Evolutionary conservation across 1,140 invertebrate genomes (phyloP).

Genomic region (Platyscapa corneri): DNA sequence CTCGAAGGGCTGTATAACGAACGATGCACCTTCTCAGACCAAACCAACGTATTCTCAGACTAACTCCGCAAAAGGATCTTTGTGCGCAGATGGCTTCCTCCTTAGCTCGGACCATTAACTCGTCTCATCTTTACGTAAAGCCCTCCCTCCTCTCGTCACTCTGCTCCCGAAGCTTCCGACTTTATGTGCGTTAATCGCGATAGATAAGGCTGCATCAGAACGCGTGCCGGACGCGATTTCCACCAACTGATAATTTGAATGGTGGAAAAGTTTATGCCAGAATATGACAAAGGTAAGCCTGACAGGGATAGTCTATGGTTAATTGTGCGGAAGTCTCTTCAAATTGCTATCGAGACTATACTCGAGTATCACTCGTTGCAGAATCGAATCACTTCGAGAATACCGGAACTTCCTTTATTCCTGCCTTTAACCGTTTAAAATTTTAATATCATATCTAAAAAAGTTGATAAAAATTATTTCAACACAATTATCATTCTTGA

Average conservation of each 20-base stretch:
- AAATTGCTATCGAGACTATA: background rate
- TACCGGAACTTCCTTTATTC: background rate
- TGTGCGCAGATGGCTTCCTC: slow-evolving; percentile 48
- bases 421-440: too few species aligned
- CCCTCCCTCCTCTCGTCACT: background rate
- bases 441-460: too few species aligned
- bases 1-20: background rate
- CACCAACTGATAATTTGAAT: slow-evolving; percentile 9
- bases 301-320: background rate
- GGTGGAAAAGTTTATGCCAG: background rate
- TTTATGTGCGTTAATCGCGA: slow-evolving; percentile 51
- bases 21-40: background rate
- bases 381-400: background rate
- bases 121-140: background rate
- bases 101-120: slow-evolving; percentile 53
- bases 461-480: too few species aligned
- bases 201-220: slow-evolving; percentile 40
- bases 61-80: slow-evolving; percentile 16
- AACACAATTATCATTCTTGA: too few species aligned
- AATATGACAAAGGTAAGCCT: background rate
- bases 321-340: slow-evolving; percentile 35
- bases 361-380: background rate
- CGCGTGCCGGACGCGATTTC: slow-evolving; percentile 37
- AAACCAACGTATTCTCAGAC: background rate
- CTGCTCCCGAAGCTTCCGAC: slow-evolving; percentile 22